phyloP scores from a whole-genome alignment of 2,113 vertebrate genomes.

The Ameiurus melas region DNA sequence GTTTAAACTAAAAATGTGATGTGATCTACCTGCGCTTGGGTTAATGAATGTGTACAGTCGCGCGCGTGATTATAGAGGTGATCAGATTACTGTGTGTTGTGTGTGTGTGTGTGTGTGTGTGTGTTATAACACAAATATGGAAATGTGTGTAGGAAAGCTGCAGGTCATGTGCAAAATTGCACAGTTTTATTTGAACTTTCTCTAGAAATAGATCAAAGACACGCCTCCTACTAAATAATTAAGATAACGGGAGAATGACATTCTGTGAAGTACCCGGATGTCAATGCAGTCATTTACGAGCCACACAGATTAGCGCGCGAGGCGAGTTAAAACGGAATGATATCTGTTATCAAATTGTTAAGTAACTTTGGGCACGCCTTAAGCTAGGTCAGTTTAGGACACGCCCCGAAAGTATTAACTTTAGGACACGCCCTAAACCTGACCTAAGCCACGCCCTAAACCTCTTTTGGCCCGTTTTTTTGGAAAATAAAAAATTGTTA shows the following conservation, averaged over 20 bases:
- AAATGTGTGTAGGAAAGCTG: neutral
- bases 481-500: neutral
- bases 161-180: neutral
- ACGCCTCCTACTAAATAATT: neutral
- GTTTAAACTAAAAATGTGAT: neutral
- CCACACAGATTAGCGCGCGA: neutral
- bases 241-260: neutral
- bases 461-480: neutral
- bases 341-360: no score
- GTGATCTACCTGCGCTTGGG: neutral
- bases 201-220: neutral
- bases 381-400: neutral
- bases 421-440: no score
- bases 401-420: neutral
- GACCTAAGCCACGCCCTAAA: neutral
- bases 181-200: neutral
- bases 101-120: neutral
- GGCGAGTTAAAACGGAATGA: neutral
- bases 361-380: neutral
- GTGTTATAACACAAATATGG: neutral
- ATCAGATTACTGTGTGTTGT: neutral
- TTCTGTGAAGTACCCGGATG: neutral
- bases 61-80: no score
- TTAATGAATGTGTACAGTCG: slow-evolving; percentile 3
- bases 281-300: neutral